Base-by-base conservation (phyloP, 2,888 invertebrate species). In the Microctonus hyperodae region DNA sequence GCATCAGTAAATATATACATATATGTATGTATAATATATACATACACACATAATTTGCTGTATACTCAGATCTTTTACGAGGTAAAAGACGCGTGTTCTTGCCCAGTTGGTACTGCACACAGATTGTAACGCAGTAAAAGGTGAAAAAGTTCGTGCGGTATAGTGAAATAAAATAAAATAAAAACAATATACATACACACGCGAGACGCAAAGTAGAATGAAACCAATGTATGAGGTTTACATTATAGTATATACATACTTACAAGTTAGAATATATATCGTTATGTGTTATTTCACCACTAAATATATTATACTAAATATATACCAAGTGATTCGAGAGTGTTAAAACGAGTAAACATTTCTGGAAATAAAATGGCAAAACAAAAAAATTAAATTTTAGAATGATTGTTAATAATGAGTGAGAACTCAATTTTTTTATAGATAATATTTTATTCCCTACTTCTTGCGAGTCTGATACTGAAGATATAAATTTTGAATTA, bases 291-390 rank as follows among this genome's bases (percentile, higher is more conserved):
- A 65, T 72, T 70, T 64, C 62, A 61, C 67, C 71, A 77, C 73
- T 77, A 73, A 70, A 68, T 71, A 71, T 70, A 76, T 75, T 73
- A 69, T 73, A 69, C 65, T 69, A 33, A 67, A 50, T 44, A 44
- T 16, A 35, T 35, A 7, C 28, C 4, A 28, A 28, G 28, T 28
- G 28, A n/a, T n/a, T n/a, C n/a, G n/a, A n/a, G n/a, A n/a, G n/a
- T n/a, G n/a, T n/a, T n/a, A n/a, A n/a, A n/a, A n/a, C n/a, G n/a
- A n/a, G n/a, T n/a, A n/a, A n/a, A n/a, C n/a, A n/a, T n/a, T n/a
- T n/a, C n/a, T n/a, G n/a, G n/a, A n/a, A n/a, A n/a, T n/a, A n/a
- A n/a, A n/a, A n/a, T n/a, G n/a, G n/a, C n/a, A n/a, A n/a, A n/a
- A n/a, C n/a, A n/a, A n/a, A n/a, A n/a, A n/a, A n/a, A n/a, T n/a